Conservation (phyloP, 2,888 invertebrate genomes). For the Octodonta nipae region DNA sequence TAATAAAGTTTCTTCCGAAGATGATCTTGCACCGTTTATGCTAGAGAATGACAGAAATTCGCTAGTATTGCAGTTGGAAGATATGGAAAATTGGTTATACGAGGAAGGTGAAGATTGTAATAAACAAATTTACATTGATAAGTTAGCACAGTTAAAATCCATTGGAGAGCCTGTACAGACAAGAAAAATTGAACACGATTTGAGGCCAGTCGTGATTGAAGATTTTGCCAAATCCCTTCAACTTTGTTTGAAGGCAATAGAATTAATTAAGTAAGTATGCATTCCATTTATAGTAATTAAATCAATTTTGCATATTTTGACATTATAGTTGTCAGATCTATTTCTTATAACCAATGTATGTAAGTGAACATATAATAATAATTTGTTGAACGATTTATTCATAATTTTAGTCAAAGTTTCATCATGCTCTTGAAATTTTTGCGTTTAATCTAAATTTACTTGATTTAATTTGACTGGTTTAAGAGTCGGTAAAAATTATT, state of each 20-base stretch:
- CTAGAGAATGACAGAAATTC: conserved; percentile 52
- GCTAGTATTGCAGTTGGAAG: conserved; percentile 56
- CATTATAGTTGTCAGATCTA: too few relatives aligned
- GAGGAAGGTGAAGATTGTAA: conserved; percentile 92
- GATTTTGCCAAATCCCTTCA: conserved; percentile 66
- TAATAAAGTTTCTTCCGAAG: conserved; percentile 56
- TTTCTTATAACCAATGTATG: too few relatives aligned
- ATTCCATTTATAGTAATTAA: background rate
- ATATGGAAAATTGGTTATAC: conserved; percentile 92
- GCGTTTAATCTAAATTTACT: too few relatives aligned
- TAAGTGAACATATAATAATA: too few relatives aligned
- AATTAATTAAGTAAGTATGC: conserved; percentile 45
- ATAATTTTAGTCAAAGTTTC: too few relatives aligned
- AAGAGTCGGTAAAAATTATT: too few relatives aligned
- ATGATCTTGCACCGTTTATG: conserved; percentile 59
- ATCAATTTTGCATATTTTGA: too few relatives aligned
- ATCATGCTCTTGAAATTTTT: too few relatives aligned
- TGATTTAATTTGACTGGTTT: too few relatives aligned
- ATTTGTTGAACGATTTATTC: too few relatives aligned
- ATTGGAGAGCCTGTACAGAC: conserved; percentile 83
- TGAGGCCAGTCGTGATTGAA: conserved; percentile 66
- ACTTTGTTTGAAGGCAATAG: conserved; percentile 65
- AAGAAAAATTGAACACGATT: conserved; percentile 67
- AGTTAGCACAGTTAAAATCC: conserved; percentile 48
- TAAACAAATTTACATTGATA: conserved; percentile 50